A percentile compares a stretch with the other conserved stretches of the same genome.
phyloP scores from a whole-genome alignment of 2,113 vertebrate species.

The Daboia siamensis region DNA sequence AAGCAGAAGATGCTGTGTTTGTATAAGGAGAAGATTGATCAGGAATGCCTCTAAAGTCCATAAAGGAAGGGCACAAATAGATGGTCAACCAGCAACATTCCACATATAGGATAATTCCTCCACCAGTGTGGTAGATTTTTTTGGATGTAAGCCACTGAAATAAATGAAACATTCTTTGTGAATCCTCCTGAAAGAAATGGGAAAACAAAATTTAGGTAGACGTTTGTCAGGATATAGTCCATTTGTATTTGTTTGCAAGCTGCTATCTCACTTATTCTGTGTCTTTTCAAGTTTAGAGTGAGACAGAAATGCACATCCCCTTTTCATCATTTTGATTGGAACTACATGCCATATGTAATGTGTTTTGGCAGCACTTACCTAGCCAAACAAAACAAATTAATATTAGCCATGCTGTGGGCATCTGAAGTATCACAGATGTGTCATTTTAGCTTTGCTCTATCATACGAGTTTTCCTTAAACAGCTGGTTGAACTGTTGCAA shows the following conservation, averaged over 20 bases:
- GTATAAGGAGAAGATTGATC: background rate
- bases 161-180: background rate
- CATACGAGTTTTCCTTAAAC: slow-evolving; percentile 65
- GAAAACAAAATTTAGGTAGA: slow-evolving; percentile 9
- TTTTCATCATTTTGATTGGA: slow-evolving; percentile 70
- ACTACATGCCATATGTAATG: slow-evolving; percentile 66
- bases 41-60: background rate
- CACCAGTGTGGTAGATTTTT: background rate
- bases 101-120: background rate
- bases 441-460: slow-evolving; percentile 70
- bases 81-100: background rate
- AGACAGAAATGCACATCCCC: slow-evolving; percentile 48
- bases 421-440: slow-evolving; percentile 71
- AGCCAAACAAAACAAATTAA: slow-evolving; percentile 80
- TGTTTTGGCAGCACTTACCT: slow-evolving; percentile 71
- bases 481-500: slow-evolving; percentile 66
- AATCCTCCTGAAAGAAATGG: slow-evolving; percentile 24
- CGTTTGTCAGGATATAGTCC: slow-evolving; percentile 17
- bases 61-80: background rate
- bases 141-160: background rate
- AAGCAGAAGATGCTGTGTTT: background rate
- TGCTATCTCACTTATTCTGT: slow-evolving; percentile 16
- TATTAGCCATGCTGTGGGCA: slow-evolving; percentile 71
- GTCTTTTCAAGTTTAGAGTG: slow-evolving; percentile 44
- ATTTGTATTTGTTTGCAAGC: slow-evolving; percentile 38